Conservation (phyloP, 1,140 invertebrate genomes). For the Bicyclus anynana region DNA sequence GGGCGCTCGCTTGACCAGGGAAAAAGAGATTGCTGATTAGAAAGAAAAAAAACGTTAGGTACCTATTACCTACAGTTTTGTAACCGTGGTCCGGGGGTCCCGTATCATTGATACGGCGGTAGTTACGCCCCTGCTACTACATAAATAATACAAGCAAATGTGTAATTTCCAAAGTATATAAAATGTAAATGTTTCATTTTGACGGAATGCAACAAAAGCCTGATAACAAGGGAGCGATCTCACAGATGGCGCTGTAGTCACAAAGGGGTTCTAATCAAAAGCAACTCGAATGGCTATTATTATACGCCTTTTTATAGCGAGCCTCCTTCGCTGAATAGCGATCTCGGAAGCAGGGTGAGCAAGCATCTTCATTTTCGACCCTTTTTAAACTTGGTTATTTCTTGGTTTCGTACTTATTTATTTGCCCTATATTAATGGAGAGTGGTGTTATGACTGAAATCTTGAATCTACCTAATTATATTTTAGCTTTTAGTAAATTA, state of each 20-base stretch:
- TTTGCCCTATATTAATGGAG: too few relatives aligned
- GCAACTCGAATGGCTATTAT: slow-evolving; percentile 31
- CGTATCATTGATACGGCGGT: too few relatives aligned
- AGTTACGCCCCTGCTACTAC: too few relatives aligned
- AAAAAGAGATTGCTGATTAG: too few relatives aligned
- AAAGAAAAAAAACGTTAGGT: too few relatives aligned
- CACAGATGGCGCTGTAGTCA: slow-evolving; percentile 14
- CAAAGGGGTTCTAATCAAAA: slow-evolving; percentile 36
- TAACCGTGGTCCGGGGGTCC: too few relatives aligned
- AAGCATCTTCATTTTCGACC: background rate
- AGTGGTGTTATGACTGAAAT: too few relatives aligned
- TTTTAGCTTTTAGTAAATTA: too few relatives aligned
- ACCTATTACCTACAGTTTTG: too few relatives aligned
- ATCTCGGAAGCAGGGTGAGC: background rate
- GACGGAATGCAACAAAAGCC: slow-evolving; percentile 7
- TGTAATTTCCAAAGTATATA: background rate
- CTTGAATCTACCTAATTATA: too few relatives aligned
- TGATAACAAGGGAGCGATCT: slow-evolving; percentile 15
- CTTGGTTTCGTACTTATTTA: too few relatives aligned
- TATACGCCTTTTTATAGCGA: slow-evolving; percentile 29
- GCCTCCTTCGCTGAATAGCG: slow-evolving; percentile 23
- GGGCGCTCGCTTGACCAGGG: too few relatives aligned
- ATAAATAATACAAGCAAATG: background rate
- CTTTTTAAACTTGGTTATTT: background rate
- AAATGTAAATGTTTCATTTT: slow-evolving; percentile 7